Evolutionary conservation across 2,888 invertebrate species (phyloP), one percentile per base, ranked within the genome.

Genomic region (Agrilus mali): DNA sequence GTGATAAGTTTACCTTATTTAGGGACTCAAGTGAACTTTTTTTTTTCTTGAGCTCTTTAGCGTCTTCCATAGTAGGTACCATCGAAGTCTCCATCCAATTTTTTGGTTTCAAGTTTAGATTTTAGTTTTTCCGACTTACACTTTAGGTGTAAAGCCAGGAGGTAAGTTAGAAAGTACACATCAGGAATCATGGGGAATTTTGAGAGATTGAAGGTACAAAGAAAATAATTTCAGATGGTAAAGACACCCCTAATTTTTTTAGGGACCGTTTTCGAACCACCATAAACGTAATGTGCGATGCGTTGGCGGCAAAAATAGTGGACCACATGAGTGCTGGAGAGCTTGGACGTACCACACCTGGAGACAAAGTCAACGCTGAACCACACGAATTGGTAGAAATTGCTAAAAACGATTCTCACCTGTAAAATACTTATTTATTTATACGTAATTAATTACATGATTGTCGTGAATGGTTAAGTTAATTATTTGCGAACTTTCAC

Each of bases 221-320:
- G 7, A 20, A 20, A 20, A 6, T 7, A 27, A 27, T 27, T 3
- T 10, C 10, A 27, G 10, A 1, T 2, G 12, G 4, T 15, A 35
- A 12, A 12, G 10, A 17, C n/a, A n/a, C 2, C 14, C 16, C 45
- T 49, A 27, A 41, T 47, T 70, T 47, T 70, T 71, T 17, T 64
- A 88, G 88, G 47, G 87, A 88, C 67, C 82, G 88, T 53, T 88
- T 87, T 77, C 78, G 88, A 62, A 80, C 90, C 60, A 82, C 88
- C 59, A 78, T 95, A 57, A 97, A 97, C 67, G 96, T 97, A 31
- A 81, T 94, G 66, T 95, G 96, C 56, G 96, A 97, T 65, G 87
- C 92, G 10, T 69, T 95, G 46, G 96, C 96, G 35, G 93, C 95
- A 36, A 88, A 87, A 45, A 80, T 97, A 42, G 93, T 97, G 27